Evolutionary conservation across 1,140 invertebrate genomes (phyloP).

Genomic region (Pseudoatta argentina): DNA sequence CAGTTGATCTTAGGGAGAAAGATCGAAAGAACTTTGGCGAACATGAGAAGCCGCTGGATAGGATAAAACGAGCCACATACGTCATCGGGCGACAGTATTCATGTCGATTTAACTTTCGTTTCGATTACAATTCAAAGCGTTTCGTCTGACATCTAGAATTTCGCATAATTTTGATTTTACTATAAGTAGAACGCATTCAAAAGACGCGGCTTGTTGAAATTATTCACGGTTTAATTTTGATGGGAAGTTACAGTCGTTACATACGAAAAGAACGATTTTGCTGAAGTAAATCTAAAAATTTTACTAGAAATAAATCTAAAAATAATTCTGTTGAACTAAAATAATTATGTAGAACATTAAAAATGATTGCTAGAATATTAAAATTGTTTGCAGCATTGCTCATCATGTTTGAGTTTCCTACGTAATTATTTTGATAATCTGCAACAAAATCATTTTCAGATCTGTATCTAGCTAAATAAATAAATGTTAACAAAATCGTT

Average conservation of each 20-base stretch:
- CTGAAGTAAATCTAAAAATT: no score
- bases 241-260: neutral
- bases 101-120: conserved; percentile 42
- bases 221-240: neutral
- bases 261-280: no score
- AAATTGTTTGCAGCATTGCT: no score
- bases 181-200: neutral
- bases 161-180: neutral
- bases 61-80: conserved; percentile 70
- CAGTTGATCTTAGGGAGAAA: conserved; percentile 51
- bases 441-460: no score
- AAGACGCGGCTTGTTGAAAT: neutral
- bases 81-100: conserved; percentile 53
- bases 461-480: no score
- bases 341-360: no score
- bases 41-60: conserved; percentile 45
- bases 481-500: no score
- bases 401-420: no score
- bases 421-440: no score
- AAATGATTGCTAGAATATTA: no score
- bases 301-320: no score
- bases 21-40: conserved; percentile 42
- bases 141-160: conserved; percentile 18
- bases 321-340: no score
- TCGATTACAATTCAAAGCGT: conserved; percentile 1